A percentile compares a stretch with the other conserved stretches of the same genome.
phyloP scores from a whole-genome alignment of 2,797 vertebrate species.

The Liasis olivaceus region DNA sequence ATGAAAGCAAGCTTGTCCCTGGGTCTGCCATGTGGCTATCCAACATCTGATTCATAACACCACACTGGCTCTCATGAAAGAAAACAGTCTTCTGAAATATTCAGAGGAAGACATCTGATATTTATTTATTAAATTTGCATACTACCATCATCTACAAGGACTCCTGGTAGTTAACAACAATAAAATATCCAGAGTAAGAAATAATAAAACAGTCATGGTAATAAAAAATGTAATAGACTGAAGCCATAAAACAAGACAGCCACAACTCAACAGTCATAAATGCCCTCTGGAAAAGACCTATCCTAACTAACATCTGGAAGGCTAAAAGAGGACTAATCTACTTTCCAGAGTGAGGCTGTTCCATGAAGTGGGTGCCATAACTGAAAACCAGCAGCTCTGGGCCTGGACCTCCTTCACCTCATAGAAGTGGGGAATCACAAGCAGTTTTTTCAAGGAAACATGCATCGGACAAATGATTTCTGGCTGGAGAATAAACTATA shows the following conservation, averaged over 20 bases:
- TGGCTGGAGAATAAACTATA: neutral
- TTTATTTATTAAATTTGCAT: neutral
- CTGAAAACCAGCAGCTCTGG: neutral
- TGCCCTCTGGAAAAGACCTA: neutral
- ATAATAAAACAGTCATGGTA: neutral
- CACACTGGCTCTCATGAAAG: neutral
- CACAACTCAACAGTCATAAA: neutral
- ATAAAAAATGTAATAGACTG: neutral
- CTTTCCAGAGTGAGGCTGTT: neutral
- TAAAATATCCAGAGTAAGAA: neutral
- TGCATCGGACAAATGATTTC: neutral
- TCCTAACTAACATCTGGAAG: neutral
- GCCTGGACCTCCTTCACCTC: neutral
- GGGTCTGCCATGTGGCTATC: neutral
- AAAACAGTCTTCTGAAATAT: neutral
- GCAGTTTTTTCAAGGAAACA: too few relatives aligned
- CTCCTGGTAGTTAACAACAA: neutral
- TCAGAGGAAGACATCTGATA: neutral
- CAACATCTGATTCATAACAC: neutral
- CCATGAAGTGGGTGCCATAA: neutral
- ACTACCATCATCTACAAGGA: neutral
- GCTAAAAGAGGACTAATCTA: neutral
- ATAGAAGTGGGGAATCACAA: neutral
- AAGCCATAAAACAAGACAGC: neutral
- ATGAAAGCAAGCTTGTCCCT: neutral